phyloP scores from a whole-genome alignment of 1,140 invertebrate genomes.

The Zelostemma sp. region DNA sequence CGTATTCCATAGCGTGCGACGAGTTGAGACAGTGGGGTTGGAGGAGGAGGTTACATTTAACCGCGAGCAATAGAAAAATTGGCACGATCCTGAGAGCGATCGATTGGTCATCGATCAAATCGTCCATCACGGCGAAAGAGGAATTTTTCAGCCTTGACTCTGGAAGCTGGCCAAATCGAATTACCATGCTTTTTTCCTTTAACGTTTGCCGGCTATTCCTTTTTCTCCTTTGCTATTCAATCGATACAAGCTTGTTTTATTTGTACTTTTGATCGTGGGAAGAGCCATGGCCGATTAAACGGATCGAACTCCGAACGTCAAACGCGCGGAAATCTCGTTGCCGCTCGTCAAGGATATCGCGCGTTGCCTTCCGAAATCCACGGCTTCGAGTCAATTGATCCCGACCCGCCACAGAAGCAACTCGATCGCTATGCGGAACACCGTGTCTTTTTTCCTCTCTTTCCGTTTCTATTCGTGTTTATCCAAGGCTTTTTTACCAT shows the following conservation, averaged over 20 bases:
- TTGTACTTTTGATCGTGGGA: neutral
- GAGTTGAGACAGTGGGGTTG: no score
- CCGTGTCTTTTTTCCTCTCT: no score
- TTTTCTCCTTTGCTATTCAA: neutral
- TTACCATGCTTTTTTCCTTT: conserved; percentile 28
- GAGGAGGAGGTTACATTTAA: no score
- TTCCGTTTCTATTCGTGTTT: no score
- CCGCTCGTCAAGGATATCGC: no score
- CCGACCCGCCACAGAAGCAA: neutral
- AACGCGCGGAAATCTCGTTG: neutral
- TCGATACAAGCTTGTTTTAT: neutral
- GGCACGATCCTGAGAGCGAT: neutral
- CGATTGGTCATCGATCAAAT: conserved; percentile 31
- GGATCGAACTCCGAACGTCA: neutral
- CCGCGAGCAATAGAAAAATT: no score
- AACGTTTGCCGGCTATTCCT: neutral
- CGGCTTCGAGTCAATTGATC: neutral
- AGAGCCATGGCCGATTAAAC: neutral
- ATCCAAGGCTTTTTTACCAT: no score
- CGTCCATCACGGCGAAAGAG: conserved; percentile 6
- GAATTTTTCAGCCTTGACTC: conserved; percentile 25
- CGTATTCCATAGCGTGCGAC: no score
- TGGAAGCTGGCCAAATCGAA: conserved; percentile 29
- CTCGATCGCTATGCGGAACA: neutral
- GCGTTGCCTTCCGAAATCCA: no score